These are phyloP conservation scores for Onychostoma macrolepis DNA, from an alignment of 2,113 vertebrate species.

Conservation along the genomic window DNA sequence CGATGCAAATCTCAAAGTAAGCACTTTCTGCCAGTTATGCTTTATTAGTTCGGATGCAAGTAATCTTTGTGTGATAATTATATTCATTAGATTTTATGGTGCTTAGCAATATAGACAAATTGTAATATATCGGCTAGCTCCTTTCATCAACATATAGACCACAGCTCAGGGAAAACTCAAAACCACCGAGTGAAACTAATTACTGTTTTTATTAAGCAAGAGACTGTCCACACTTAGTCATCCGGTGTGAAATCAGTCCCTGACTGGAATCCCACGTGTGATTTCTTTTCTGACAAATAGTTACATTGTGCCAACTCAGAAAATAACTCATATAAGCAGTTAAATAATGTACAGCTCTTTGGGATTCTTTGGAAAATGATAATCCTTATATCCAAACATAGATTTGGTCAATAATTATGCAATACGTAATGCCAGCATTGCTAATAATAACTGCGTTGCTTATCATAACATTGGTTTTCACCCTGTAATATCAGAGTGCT, in stretches of 20 bases:
- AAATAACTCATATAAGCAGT: neutral
- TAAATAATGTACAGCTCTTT: neutral
- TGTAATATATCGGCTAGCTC: constrained; percentile 24
- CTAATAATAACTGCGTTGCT: neutral
- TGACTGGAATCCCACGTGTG: neutral
- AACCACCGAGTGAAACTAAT: constrained; percentile 32
- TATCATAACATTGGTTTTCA: neutral
- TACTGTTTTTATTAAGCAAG: constrained; percentile 27
- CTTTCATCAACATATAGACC: constrained; percentile 32
- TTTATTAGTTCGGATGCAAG: constrained; percentile 30
- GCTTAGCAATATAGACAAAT: constrained; percentile 43
- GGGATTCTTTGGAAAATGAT: neutral
- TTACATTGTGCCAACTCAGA: neutral
- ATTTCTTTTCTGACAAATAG: neutral
- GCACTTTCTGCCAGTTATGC: constrained; percentile 8
- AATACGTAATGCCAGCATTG: neutral
- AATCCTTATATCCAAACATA: neutral
- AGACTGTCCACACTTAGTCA: constrained; percentile 10
- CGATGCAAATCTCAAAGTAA: neutral
- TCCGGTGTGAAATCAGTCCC: neutral
- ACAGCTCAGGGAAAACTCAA: constrained; percentile 25
- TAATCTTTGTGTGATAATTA: constrained; percentile 48
- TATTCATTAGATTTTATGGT: constrained; percentile 47
- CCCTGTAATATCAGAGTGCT: neutral
- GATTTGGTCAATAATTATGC: neutral